Evolutionary conservation across 2,888 invertebrate genomes (phyloP).

Genomic region (Xanthia icteritia): DNA sequence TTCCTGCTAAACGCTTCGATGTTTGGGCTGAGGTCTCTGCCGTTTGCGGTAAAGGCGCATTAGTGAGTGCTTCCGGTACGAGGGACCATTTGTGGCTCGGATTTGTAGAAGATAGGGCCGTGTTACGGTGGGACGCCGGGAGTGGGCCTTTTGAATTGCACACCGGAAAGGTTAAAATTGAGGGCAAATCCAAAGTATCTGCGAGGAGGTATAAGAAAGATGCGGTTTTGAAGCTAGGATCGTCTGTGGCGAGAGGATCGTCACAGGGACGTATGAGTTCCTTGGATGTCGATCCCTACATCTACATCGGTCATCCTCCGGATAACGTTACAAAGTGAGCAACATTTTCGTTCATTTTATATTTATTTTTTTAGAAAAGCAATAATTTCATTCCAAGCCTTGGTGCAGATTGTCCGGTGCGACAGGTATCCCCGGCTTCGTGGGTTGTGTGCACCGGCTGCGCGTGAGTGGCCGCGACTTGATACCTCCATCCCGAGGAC

Average conservation of each 20-base stretch:
- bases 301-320: constrained; percentile 85
- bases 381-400: constrained; percentile 5
- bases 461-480: constrained; percentile 92
- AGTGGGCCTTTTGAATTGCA: constrained; percentile 83
- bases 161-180: constrained; percentile 81
- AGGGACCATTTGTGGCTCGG: constrained; percentile 88
- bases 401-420: constrained; percentile 93
- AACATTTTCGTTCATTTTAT: neutral
- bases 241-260: constrained; percentile 80
- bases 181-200: constrained; percentile 82
- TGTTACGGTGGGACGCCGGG: constrained; percentile 85
- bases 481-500: constrained; percentile 89
- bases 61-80: constrained; percentile 83
- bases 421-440: constrained; percentile 93
- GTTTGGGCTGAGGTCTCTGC: constrained; percentile 87
- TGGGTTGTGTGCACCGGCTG: constrained; percentile 95
- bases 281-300: constrained; percentile 83
- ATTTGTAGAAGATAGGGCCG: constrained; percentile 80
- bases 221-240: constrained; percentile 82
- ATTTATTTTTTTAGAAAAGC: neutral
- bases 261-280: constrained; percentile 86
- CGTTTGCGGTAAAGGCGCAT: constrained; percentile 83
- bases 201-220: constrained; percentile 86
- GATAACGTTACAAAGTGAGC: constrained; percentile 86
- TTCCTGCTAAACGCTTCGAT: constrained; percentile 86